These are phyloP conservation scores for Plebejus argus DNA, from an alignment of 2,888 invertebrate genomes.

Conservation along the genomic window DNA sequence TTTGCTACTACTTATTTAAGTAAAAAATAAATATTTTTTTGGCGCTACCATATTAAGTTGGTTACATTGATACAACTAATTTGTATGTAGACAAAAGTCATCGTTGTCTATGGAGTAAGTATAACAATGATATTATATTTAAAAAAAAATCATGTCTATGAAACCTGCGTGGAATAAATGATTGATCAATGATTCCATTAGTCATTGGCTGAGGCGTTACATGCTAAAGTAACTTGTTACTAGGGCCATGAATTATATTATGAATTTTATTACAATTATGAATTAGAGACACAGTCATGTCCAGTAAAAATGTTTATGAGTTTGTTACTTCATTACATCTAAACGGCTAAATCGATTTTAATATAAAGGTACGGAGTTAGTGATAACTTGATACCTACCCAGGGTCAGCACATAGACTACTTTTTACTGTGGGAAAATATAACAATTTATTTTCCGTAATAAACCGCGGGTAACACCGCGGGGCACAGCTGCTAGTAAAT, in stretches of 20 bases:
- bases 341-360: too few species aligned
- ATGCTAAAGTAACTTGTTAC: not conserved
- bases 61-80: not conserved
- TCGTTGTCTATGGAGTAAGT: not conserved
- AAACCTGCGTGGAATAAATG: not conserved
- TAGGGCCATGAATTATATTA: not conserved
- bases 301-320: too few species aligned
- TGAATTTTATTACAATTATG: too few species aligned
- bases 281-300: too few species aligned
- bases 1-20: not conserved
- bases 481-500: too few species aligned
- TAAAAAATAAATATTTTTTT: not conserved
- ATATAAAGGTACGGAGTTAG: too few species aligned
- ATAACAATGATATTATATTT: not conserved
- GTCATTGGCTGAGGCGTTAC: not conserved
- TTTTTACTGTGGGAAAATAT: too few species aligned
- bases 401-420: too few species aligned
- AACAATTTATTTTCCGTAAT: too few species aligned
- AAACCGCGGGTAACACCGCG: too few species aligned
- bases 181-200: conserved; percentile 3
- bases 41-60: not conserved
- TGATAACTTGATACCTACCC: too few species aligned
- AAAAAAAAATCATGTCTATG: not conserved
- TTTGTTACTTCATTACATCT: too few species aligned
- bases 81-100: not conserved